A percentile compares a stretch with the other conserved stretches of the same genome.
These are phyloP conservation scores for Cephalopterus ornatus DNA, from an alignment of 2,113 vertebrate genomes.

Conservation along the genomic window DNA sequence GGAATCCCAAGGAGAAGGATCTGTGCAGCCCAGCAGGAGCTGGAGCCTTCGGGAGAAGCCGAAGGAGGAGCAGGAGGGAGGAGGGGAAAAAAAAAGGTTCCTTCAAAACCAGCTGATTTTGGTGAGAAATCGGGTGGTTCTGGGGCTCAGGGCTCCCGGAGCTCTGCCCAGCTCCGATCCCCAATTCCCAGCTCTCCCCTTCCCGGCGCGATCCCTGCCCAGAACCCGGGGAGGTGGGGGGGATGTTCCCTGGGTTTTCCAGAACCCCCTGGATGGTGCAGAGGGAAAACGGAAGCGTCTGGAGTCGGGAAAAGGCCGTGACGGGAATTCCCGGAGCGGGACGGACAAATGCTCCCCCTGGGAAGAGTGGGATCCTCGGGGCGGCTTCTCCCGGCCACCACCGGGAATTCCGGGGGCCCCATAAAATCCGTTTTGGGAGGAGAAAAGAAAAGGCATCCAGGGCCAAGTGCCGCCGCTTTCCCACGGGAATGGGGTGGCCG, in stretches of 20 bases:
- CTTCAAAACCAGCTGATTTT: not conserved
- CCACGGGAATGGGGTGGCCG: not conserved
- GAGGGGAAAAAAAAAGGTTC: not conserved
- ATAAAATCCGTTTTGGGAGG: not conserved
- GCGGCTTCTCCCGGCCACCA: not conserved
- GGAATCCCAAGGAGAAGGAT: not conserved
- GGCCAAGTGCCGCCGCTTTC: accelerated
- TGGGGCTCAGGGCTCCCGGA: not conserved
- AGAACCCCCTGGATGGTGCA: not conserved
- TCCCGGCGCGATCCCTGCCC: not conserved
- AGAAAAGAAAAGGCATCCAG: not conserved
- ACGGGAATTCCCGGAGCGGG: accelerated
- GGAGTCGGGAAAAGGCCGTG: not conserved
- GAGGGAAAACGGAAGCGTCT: not conserved
- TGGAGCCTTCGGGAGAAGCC: not conserved
- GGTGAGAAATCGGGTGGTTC: not conserved
- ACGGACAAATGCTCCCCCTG: not conserved
- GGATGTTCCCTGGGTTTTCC: not conserved
- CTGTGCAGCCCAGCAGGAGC: not conserved
- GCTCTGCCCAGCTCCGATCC: not conserved
- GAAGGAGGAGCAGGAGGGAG: not conserved
- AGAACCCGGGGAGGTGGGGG: not conserved
- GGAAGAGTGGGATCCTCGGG: not conserved
- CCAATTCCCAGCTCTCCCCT: not conserved
- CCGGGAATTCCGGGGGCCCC: not conserved